A percentile compares a stretch with the other conserved stretches of the same genome.
phyloP scores from a whole-genome alignment of 2,113 vertebrate species.

The Atherinomorus stipes region DNA sequence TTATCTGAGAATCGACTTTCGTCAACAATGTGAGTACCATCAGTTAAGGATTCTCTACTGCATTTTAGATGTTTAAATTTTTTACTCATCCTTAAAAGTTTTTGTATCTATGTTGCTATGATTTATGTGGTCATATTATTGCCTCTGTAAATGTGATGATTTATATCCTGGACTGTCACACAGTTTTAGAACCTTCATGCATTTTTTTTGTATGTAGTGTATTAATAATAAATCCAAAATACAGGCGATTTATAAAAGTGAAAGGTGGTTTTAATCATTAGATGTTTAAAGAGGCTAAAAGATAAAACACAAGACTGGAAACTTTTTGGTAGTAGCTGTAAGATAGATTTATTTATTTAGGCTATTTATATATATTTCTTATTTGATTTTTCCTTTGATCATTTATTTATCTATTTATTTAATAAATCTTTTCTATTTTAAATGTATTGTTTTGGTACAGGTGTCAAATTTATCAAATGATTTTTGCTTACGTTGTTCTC shows the following conservation, averaged over 20 bases:
- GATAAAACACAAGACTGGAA: not conserved
- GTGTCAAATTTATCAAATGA: not conserved
- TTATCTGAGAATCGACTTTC: conserved; percentile 35
- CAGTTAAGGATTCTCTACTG: not conserved
- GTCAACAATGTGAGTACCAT: conserved; percentile 48
- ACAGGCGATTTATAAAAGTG: not conserved
- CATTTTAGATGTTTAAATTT: not conserved
- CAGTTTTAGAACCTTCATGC: not conserved
- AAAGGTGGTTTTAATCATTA: not conserved
- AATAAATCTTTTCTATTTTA: not conserved
- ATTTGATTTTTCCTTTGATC: no score
- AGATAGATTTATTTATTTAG: no score
- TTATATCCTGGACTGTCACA: not conserved
- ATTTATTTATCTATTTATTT: no score
- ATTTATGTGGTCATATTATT: not conserved
- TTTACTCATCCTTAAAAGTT: not conserved
- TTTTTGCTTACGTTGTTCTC: not conserved
- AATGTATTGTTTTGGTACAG: not conserved
- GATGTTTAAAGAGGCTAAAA: not conserved
- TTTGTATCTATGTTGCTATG: not conserved
- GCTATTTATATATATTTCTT: no score
- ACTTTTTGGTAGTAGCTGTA: not conserved
- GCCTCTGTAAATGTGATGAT: no score
- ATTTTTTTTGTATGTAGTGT: not conserved
- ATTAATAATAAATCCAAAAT: not conserved